Conservation (phyloP, 2,113 vertebrate genomes). For the Triplophysa rosa region DNA sequence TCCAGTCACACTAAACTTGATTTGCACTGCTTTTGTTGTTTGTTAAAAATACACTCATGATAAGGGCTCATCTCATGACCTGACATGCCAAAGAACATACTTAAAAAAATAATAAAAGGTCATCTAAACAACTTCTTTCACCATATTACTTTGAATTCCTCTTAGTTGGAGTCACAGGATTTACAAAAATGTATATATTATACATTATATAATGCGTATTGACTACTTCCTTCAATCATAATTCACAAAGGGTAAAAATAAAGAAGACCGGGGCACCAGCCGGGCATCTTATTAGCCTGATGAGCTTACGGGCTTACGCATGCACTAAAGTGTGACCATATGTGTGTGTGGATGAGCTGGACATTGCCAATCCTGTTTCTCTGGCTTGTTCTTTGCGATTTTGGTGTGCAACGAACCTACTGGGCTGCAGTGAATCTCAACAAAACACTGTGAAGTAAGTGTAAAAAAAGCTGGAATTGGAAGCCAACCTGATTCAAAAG, state of each 20-base stretch:
- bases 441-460: not conserved
- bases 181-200: not conserved
- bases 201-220: not conserved
- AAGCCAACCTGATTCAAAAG: not conserved
- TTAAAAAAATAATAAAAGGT: not conserved
- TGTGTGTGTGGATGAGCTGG: slow-evolving; percentile 68
- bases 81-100: not conserved
- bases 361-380: slow-evolving; percentile 57
- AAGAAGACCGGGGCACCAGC: slow-evolving; percentile 57
- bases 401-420: not conserved
- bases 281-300: slow-evolving; percentile 80
- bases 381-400: slow-evolving; percentile 42
- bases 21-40: not conserved
- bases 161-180: not conserved
- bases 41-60: not conserved
- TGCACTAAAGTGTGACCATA: slow-evolving; percentile 76
- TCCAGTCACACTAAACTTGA: not conserved
- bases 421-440: not conserved
- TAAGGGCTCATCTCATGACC: not conserved
- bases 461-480: not conserved
- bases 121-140: not conserved
- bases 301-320: slow-evolving; percentile 85
- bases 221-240: not conserved
- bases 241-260: not conserved
- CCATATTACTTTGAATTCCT: not conserved